phyloP scores from a whole-genome alignment of 2,797 vertebrate genomes.

The Crenichthys baileyi region DNA sequence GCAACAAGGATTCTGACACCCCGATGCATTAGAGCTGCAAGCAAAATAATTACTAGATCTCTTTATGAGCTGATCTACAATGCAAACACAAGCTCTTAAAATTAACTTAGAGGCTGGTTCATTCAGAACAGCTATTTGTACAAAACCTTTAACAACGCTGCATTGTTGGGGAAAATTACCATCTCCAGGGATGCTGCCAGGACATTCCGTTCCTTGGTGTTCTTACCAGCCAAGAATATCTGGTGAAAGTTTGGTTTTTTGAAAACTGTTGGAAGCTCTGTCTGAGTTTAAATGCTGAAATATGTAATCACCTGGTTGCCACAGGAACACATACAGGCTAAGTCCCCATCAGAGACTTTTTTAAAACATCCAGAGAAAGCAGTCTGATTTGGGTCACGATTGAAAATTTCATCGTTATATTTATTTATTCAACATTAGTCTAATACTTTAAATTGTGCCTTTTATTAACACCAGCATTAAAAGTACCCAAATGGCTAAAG shows the following conservation, averaged over 20 bases:
- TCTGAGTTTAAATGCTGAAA: constrained; percentile 12
- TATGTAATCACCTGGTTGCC: constrained; percentile 14
- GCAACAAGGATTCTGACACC: constrained; percentile 32
- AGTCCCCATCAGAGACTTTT: constrained; percentile 22
- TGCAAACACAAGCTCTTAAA: not conserved
- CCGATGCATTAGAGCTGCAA: constrained; percentile 11
- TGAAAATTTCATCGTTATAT: constrained; percentile 12
- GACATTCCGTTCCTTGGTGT: not conserved
- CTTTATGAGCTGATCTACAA: constrained; percentile 7
- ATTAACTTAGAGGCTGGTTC: constrained; percentile 22
- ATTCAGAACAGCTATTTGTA: constrained; percentile 17
- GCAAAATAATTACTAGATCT: constrained; percentile 16
- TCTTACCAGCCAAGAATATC: constrained; percentile 15
- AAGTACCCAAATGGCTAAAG: not conserved
- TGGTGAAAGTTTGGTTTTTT: constrained; percentile 9
- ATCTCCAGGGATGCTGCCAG: constrained; percentile 6
- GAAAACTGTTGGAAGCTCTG: constrained; percentile 1
- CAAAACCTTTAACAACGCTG: constrained; percentile 23
- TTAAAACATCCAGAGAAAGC: constrained; percentile 10
- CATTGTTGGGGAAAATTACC: constrained; percentile 13
- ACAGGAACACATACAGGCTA: constrained; percentile 11
- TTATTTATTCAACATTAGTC: constrained; percentile 11
- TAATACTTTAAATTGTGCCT: not conserved
- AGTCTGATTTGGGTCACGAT: constrained; percentile 18
- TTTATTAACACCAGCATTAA: constrained; percentile 13